Conservation (phyloP, 92 coral and sea anemone species). For the Blastomussa wellsi region DNA sequence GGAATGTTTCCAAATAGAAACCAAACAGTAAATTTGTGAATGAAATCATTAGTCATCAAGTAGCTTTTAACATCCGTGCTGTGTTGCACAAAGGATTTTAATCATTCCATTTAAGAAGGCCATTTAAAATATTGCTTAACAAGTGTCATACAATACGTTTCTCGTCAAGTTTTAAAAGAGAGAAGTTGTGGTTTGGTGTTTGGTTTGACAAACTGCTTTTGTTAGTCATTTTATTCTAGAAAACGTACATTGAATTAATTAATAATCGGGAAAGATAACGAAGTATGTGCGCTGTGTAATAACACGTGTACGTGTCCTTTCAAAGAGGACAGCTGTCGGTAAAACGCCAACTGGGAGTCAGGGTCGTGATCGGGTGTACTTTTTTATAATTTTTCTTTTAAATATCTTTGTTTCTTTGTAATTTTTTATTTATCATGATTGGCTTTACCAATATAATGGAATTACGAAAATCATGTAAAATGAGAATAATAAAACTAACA, state of each 20-base stretch:
- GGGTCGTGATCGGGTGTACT: too few relatives aligned
- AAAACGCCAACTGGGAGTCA: background rate
- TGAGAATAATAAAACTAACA: too few relatives aligned
- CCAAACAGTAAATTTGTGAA: background rate
- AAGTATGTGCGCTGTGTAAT: background rate
- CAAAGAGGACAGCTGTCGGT: background rate
- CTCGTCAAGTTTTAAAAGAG: background rate
- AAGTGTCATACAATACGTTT: background rate
- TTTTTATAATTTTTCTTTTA: too few relatives aligned
- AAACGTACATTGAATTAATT: background rate
- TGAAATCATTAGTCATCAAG: background rate
- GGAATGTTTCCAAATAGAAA: too few relatives aligned
- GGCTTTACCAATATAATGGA: too few relatives aligned
- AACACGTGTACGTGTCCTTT: background rate
- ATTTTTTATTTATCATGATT: too few relatives aligned
- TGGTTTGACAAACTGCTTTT: background rate
- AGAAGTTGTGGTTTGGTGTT: background rate
- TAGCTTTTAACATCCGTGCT: background rate
- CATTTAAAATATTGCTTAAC: constrained; percentile 7
- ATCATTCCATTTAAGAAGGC: background rate
- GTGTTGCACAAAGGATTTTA: background rate
- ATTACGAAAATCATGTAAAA: too few relatives aligned
- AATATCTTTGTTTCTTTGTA: too few relatives aligned
- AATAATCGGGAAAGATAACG: background rate
- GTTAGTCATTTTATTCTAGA: background rate